Evolutionary conservation across 2,797 vertebrate species (phyloP), one percentile per base, ranked within the genome.

Genomic region (Lagorchestes hirsutus): DNA sequence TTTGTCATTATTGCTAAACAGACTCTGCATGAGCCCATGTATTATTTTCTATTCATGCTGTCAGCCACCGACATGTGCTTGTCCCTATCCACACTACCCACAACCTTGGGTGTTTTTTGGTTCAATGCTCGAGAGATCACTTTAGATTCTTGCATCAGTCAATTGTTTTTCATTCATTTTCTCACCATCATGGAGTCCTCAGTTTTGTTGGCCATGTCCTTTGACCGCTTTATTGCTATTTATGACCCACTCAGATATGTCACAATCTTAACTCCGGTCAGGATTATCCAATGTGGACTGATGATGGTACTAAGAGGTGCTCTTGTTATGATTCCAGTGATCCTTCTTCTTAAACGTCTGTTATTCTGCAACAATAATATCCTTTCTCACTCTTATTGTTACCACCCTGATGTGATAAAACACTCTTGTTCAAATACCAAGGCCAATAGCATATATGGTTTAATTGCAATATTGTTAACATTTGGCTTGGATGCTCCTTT

Each of bases 321-420:
- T 46, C 87, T 93, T 1, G 55, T 97, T 12, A 97, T 97, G 97
- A 54, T 97, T 14, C 97, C 97, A 0, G 96, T 98, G 0, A 95
- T 98, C 31, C 90, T 98, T 1, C 97, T 97, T 55, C 97, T 98
- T 90, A 98, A 96, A 59, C 96, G 62, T 52, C 57, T 98, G 82
- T 96, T 97, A 74, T 98, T 98, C 90, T 98, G 98, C 50, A 58
- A 24, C 0, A 94, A 95, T 0, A 95, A 97, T 11, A 98, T 91
- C 94, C 98, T 98, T 74, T 98, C 94, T 13, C 98, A 99, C 28
- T 97, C 98, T 90, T 99, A 98, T 97, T 99, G 98, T 0, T 98
- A 99, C 94, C 98, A 93, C 31, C 98, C 98, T 4, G 98, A 98
- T 46, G 97, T 99, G 4, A 95, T 99, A 87, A 97, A 92, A 0